phyloP scores from a whole-genome alignment of 2,113 vertebrate genomes.

The Pimephales promelas region DNA sequence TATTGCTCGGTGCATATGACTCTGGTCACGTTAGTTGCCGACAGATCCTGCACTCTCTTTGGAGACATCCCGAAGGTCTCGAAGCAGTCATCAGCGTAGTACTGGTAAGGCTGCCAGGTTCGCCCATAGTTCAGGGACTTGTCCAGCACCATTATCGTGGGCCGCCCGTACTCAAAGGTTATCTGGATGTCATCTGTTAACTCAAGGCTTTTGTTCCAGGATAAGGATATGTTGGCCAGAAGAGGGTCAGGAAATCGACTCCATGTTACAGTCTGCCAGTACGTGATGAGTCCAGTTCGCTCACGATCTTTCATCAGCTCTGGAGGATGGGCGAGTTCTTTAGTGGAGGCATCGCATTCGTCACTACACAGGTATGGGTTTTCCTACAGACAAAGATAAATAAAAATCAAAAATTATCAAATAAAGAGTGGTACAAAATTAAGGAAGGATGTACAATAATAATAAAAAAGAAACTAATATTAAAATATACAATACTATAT shows the following conservation, averaged over 20 bases:
- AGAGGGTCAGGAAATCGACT: constrained; percentile 91
- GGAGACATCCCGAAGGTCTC: constrained; percentile 93
- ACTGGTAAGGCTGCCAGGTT: constrained; percentile 97
- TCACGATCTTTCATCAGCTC: constrained; percentile 95
- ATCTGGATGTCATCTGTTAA: constrained; percentile 92
- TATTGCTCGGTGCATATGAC: constrained; percentile 98
- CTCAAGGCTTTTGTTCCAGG: constrained; percentile 98
- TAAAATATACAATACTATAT: background rate
- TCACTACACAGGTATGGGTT: constrained; percentile 99
- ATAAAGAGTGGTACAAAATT: background rate
- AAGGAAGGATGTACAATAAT: background rate
- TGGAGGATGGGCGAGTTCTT: constrained; percentile 93
- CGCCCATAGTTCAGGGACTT: constrained; percentile 93
- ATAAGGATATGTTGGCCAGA: constrained; percentile 92
- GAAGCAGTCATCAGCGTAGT: constrained; percentile 94
- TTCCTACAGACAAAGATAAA: constrained; percentile 73
- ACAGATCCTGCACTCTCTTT: constrained; percentile 88
- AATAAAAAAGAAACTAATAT: too few relatives aligned
- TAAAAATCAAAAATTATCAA: background rate
- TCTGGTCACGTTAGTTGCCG: constrained; percentile 87
- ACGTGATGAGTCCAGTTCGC: constrained; percentile 89
- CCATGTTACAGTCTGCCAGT: constrained; percentile 98
- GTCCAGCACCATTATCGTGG: constrained; percentile 95
- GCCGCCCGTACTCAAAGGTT: constrained; percentile 94
- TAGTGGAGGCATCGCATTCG: constrained; percentile 92